Evolutionary conservation across 1,140 invertebrate species (phyloP), one percentile per base, ranked within the genome.

Genomic region (Drosophila subpulchrella): DNA sequence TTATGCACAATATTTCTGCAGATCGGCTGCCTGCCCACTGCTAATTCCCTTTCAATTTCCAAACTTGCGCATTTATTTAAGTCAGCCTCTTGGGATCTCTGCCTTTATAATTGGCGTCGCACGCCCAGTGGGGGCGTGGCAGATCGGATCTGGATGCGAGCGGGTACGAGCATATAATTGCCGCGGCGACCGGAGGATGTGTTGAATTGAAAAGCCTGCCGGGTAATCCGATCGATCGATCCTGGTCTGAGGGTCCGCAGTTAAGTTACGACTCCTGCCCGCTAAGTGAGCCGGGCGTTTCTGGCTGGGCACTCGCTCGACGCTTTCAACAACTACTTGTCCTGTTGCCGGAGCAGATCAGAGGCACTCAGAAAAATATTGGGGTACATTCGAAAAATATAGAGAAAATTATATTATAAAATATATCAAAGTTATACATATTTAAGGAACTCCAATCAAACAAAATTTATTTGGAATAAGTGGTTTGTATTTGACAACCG

Each of bases 21-120:
- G 66, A 48, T 54, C 59, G 27, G 38, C 60, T 68, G 55, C 51
- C 68, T 72, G 57, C 51, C 65, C 70, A 77, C 48, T 44, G 75
- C 79, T 85, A 84, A 84, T 89, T 89, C 75, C 78, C 60, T 83
- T 89, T 89, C 84, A 89, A 89, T 89, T 89, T 86, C 58, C 50
- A 76, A 89, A 89, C 74, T 84, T 27, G 84, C 84, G 84, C 84
- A 89, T 89, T 89, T 90, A 89, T 89, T 89, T 84, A 89, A 89
- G 84, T 89, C 84, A 75, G 62, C 65, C 74, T 51, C 75, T 62
- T 72, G 74, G 75, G 55, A 34, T 34, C 55, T 30, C 38, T 27
- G 56, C 61, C 47, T 12, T 56, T 84, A 78, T 88, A 88, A 88
- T 90, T 89, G 82, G 79, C 76, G 78, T 86, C 75, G 48, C 78